Evolutionary conservation across 2,113 vertebrate genomes (phyloP).

Genomic region (Lepidothrix coronata): DNA sequence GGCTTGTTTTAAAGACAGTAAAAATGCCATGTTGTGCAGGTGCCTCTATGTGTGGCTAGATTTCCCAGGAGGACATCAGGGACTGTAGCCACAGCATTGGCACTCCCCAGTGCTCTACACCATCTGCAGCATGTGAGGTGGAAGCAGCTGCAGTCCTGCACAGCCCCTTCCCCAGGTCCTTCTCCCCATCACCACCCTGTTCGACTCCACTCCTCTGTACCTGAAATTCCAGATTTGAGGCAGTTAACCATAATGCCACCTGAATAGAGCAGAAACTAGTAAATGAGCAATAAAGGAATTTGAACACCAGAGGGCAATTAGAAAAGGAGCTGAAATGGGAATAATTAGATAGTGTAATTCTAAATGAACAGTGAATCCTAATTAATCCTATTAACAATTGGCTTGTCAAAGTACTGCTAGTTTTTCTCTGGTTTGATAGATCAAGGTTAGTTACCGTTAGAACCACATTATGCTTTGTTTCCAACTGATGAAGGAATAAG

Average conservation of each 20-base stretch:
- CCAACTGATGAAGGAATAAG: constrained; percentile 65
- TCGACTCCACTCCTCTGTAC: not conserved
- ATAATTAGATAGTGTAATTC: constrained; percentile 1
- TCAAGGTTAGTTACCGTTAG: constrained; percentile 40
- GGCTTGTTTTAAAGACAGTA: constrained; percentile 43
- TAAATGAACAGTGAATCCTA: not conserved
- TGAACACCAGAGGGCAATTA: constrained; percentile 37
- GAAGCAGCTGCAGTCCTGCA: constrained; percentile 4
- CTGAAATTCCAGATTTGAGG: not conserved
- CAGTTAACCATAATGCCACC: constrained; percentile 8
- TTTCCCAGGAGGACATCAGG: not conserved
- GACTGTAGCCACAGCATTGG: not conserved
- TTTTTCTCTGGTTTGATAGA: constrained; percentile 55
- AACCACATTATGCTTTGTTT: constrained; percentile 64
- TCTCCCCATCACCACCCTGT: not conserved
- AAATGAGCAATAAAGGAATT: constrained; percentile 3
- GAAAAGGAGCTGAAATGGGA: not conserved
- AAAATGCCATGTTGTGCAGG: constrained; percentile 18
- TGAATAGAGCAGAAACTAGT: not conserved
- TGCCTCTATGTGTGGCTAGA: not conserved
- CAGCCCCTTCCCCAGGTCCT: not conserved
- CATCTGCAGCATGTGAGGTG: rapidly evolving
- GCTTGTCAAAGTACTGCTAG: constrained; percentile 7
- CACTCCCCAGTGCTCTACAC: rapidly evolving
- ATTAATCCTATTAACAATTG: not conserved